Evolutionary conservation across 64 coral and sea anemone species (phyloP).

Genomic region (Acropora yongei): DNA sequence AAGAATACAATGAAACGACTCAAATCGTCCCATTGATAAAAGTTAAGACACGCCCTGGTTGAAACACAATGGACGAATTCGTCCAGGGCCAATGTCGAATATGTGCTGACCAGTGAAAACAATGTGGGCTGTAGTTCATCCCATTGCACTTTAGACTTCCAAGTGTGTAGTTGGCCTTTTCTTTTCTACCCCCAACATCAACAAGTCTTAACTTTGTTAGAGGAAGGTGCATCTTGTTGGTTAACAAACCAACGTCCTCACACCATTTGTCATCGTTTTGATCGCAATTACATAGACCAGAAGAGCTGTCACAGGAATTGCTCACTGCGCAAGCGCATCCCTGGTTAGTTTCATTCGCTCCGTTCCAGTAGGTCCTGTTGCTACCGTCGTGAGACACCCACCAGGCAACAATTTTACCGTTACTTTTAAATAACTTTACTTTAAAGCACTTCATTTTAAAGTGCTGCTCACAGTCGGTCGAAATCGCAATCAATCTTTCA

Average conservation of each 20-base stretch:
- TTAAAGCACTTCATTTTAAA: conserved; percentile 39
- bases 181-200: background rate
- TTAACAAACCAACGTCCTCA: conserved; percentile 58
- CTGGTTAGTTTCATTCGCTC: background rate
- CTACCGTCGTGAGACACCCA: conserved; percentile 20
- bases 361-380: conserved; percentile 61
- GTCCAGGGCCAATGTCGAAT: no score
- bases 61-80: no score
- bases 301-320: background rate
- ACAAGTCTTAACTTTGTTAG: conserved; percentile 25
- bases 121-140: background rate
- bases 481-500: background rate
- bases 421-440: background rate
- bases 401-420: background rate
- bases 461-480: conserved; percentile 33
- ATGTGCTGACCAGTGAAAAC: no score
- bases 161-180: background rate
- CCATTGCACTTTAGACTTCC: conserved; percentile 9
- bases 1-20: no score
- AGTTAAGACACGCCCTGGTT: no score
- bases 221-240: conserved; percentile 54
- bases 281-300: conserved; percentile 49
- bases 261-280: conserved; percentile 18
- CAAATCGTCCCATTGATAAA: no score
- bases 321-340: conserved; percentile 61